Evolutionary conservation across 2,113 vertebrate genomes (phyloP).

Genomic region (Notiomystis cincta): DNA sequence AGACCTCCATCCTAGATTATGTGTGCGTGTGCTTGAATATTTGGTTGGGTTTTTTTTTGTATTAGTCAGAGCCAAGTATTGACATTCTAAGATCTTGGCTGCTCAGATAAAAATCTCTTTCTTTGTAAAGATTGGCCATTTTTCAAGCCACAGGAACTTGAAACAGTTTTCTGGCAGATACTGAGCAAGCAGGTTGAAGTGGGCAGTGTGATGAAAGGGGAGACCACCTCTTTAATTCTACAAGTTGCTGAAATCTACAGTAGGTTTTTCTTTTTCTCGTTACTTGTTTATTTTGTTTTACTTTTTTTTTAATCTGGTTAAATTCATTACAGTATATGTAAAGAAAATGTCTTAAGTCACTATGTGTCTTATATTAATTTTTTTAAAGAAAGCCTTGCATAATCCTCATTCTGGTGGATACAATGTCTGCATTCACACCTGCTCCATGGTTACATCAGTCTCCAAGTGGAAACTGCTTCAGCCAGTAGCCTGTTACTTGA

Average conservation of each 20-base stretch:
- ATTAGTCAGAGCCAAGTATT: constrained; percentile 16
- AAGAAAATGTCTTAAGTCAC: neutral
- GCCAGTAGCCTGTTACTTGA: neutral
- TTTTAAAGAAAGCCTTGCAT: neutral
- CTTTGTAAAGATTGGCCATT: constrained; percentile 56
- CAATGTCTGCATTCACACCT: constrained; percentile 38
- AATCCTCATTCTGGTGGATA: constrained; percentile 1
- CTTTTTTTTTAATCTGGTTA: neutral
- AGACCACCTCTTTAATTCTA: constrained; percentile 50
- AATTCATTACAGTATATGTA: neutral
- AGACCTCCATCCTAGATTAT: neutral
- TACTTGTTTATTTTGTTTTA: neutral
- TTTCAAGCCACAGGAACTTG: constrained; percentile 73
- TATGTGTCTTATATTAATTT: neutral
- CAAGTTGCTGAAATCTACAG: constrained; percentile 25
- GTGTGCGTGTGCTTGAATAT: accelerated
- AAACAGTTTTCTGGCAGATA: constrained; percentile 62
- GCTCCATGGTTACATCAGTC: neutral
- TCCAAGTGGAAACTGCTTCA: constrained; percentile 1
- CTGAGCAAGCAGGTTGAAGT: constrained; percentile 64
- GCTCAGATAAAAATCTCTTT: constrained; percentile 41
- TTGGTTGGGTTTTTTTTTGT: constrained; percentile 33
- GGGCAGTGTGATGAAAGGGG: constrained; percentile 40
- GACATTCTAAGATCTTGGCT: constrained; percentile 60
- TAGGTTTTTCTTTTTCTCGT: neutral